Evolutionary conservation across 2,113 vertebrate genomes (phyloP).

Genomic region (Eptesicus fuscus): DNA sequence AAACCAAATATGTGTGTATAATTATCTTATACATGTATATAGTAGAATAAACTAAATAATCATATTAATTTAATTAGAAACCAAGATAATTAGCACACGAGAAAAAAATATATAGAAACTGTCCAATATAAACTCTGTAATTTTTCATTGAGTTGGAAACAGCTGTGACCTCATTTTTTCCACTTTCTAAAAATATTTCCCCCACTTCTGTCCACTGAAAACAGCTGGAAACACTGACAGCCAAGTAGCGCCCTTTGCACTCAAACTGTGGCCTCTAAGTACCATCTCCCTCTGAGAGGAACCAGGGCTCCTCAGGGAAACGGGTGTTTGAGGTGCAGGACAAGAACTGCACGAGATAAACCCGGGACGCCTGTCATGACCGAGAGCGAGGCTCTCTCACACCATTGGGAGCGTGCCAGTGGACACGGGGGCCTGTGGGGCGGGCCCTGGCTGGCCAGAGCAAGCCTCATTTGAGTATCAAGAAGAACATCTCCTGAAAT

Average conservation of each 20-base stretch:
- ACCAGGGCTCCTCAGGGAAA: neutral
- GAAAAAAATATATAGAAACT: neutral
- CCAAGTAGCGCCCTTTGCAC: neutral
- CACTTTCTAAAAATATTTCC: neutral
- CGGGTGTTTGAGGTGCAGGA: neutral
- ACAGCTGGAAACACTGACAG: neutral
- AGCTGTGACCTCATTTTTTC: neutral
- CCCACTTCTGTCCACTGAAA: neutral
- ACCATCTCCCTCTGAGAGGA: neutral
- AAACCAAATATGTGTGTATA: neutral
- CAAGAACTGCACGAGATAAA: neutral
- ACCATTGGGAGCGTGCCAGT: no score
- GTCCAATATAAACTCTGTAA: neutral
- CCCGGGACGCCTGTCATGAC: neutral
- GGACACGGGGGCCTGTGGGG: neutral
- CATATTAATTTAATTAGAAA: neutral
- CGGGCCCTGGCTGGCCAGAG: no score
- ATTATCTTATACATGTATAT: neutral
- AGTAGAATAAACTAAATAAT: neutral
- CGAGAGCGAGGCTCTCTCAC: neutral
- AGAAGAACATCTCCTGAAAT: neutral
- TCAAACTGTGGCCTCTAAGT: neutral
- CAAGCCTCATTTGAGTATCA: neutral
- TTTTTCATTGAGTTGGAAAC: neutral
- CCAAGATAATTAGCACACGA: neutral